A percentile compares a stretch with the other conserved stretches of the same genome.
Conservation (phyloP, 2,888 invertebrate species). For the Erpobdella octoculata region DNA sequence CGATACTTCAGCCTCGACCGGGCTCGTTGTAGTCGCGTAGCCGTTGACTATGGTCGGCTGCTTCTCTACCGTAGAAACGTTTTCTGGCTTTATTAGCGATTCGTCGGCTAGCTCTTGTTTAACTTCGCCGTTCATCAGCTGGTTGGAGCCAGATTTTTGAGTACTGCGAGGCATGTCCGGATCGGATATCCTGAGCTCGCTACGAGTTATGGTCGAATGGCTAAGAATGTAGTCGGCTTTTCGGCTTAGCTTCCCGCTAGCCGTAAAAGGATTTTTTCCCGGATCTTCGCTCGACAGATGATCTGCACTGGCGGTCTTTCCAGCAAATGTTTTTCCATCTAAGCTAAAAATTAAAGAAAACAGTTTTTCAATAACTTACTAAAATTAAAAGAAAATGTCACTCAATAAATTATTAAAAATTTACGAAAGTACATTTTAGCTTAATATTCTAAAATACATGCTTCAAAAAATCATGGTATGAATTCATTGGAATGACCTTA, state of each 20-base stretch:
- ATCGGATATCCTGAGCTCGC: conserved; percentile 45
- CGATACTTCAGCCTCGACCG: conserved; percentile 18
- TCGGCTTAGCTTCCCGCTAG: conserved; percentile 84
- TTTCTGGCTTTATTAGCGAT: not conserved
- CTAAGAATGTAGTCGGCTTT: conserved; percentile 93
- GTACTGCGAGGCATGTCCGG: conserved; percentile 33
- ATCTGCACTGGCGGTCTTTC: not conserved
- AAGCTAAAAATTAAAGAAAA: no score
- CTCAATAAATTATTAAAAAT: no score
- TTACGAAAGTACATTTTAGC: no score
- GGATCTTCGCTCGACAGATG: not conserved
- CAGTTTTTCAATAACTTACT: no score
- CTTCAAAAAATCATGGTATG: no score
- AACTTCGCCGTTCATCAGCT: not conserved
- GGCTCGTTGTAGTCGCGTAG: not conserved
- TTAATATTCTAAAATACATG: no score
- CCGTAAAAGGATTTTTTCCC: conserved; percentile 75
- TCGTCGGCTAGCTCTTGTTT: not conserved
- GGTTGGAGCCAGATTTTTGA: not conserved
- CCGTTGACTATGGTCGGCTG: not conserved
- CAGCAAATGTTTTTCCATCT: no score
- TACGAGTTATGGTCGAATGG: conserved; percentile 50
- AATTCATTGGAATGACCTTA: no score
- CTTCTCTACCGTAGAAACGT: not conserved
- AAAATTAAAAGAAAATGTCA: no score